These are phyloP conservation scores for Eunapius fragilis DNA, from an alignment of 37 sponge, comb jelly and placozoan species.

Conservation along the genomic window DNA sequence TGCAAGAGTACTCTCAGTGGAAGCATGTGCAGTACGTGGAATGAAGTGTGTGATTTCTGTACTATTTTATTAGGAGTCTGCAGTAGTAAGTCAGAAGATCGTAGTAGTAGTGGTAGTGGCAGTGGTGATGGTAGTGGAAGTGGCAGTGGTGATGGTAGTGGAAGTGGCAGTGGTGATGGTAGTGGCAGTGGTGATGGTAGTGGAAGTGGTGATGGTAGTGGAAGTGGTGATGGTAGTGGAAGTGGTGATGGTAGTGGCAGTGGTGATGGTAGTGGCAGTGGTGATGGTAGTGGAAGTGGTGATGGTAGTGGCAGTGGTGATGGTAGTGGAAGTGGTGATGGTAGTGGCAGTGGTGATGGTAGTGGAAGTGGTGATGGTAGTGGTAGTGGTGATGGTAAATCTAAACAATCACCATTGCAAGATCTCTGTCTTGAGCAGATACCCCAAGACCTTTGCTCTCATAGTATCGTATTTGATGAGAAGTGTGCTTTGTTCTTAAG, in stretches of 20 bases:
- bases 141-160: constrained; percentile 11
- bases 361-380: neutral
- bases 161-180: constrained; percentile 7
- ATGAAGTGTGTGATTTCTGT: neutral
- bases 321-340: neutral
- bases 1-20: neutral
- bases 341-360: neutral
- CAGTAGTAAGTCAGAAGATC: neutral
- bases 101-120: neutral
- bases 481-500: neutral
- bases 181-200: constrained; percentile 13
- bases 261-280: neutral
- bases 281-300: neutral
- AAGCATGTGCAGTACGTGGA: neutral
- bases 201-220: neutral
- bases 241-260: neutral
- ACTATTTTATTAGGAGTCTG: neutral
- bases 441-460: neutral
- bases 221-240: neutral
- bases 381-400: neutral
- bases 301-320: neutral
- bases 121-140: neutral
- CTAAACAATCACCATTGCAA: neutral
- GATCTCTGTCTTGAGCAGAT: neutral
- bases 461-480: neutral